Conservation (phyloP, 2,113 vertebrate genomes). For the Piaya cayana region DNA sequence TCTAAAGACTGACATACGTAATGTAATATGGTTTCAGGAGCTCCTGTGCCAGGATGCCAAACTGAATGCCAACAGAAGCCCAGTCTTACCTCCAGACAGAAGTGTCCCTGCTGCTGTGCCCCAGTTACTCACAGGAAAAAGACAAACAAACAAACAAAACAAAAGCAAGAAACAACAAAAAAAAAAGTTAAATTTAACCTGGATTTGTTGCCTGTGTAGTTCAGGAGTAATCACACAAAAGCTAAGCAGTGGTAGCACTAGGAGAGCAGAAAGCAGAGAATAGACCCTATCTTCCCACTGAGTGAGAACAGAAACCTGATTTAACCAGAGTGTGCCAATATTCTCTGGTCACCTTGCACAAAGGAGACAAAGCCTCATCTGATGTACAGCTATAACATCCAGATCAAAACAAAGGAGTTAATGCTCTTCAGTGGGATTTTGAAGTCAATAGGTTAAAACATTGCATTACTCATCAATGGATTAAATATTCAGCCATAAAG, state of each 20-base stretch:
- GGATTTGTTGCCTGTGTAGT: neutral
- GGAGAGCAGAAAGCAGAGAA: neutral
- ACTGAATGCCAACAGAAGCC: neutral
- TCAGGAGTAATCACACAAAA: neutral
- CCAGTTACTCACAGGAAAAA: too few relatives aligned
- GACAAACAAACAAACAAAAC: too few relatives aligned
- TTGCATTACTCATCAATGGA: neutral
- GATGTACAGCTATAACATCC: neutral
- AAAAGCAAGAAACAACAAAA: too few relatives aligned
- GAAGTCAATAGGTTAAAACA: neutral
- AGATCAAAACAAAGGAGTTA: neutral
- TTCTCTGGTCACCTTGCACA: neutral
- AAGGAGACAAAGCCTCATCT: neutral
- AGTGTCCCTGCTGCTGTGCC: neutral
- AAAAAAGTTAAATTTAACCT: neutral
- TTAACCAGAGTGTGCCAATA: neutral
- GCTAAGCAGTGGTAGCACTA: neutral
- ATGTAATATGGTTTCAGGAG: neutral
- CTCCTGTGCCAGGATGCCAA: neutral
- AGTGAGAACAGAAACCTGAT: neutral
- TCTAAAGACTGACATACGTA: neutral
- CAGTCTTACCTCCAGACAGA: neutral
- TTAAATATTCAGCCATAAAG: neutral
- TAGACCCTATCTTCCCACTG: neutral
- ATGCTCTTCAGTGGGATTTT: neutral